Base-by-base conservation (phyloP, 1,140 invertebrate genomes). In the Brachionus manjavacas region DNA sequence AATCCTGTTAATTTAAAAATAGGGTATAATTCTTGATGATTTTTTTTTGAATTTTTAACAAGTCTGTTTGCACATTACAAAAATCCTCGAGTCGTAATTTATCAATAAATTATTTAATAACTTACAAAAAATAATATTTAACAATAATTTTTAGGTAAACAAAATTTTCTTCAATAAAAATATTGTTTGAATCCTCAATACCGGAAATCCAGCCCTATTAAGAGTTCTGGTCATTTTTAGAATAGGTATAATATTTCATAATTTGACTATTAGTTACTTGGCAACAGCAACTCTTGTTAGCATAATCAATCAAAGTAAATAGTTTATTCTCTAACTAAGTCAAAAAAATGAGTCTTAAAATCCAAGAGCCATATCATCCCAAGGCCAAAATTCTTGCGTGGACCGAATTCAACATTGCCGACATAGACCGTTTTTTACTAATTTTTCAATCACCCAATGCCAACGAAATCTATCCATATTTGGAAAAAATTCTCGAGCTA, bases 281-380 rank as follows among this genome's bases (percentile, higher is more conserved):
- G 52, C 16, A 60, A 60, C 52, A 9, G n/a, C 8, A 60, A 23
- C 20, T 60, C 20, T 60, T 60, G 52, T 60, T 60, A 60, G 20
- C 52, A 60, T 60, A 20, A 60, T 60, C 8, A 60, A 60, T 20
- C 9, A 60, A 23, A 60, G 52, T 60, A 60, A 60, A 60, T 60
- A 60, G n/a, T 60, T 60, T 60, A 60, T 60, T 23, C 16, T 23
- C 20, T 60, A 20, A 20, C 52, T 3, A 60, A 60, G 52, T 20
- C 52, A 60, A 72, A 41, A 72, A 72, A 72, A 72, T 72, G 68
- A 72, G 68, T 72, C 20, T 41, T 6, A 72, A 72, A 72, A 72
- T 72, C 20, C 68, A 76, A 76, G 79, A 81, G 35, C 52, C 79
- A 3, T 35, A 46, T 46, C 8, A 64, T 16, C 79, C 41, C 11